phyloP scores from a whole-genome alignment of 1,140 invertebrate species.

The Drosophila malerkotliana region DNA sequence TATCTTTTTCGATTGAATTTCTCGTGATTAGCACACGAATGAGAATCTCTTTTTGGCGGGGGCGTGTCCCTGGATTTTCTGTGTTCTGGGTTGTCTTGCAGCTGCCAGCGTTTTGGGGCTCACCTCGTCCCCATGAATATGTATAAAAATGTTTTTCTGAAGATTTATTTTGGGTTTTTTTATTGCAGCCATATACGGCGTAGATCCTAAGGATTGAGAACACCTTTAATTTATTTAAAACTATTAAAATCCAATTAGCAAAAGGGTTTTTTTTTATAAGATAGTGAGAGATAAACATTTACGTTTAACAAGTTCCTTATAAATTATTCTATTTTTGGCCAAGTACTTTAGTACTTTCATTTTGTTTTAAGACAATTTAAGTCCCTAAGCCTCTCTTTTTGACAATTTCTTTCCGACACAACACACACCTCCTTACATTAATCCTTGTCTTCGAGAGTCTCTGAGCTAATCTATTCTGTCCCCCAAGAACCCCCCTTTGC shows the following conservation, averaged over 20 bases:
- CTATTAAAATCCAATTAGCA: conserved; percentile 33
- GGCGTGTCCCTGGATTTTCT: conserved; percentile 52
- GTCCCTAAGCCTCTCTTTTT: background rate
- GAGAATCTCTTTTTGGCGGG: conserved; percentile 37
- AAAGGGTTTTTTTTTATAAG: background rate
- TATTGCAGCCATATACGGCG: conserved; percentile 21
- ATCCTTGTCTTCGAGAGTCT: conserved; percentile 21
- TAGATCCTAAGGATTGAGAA: background rate
- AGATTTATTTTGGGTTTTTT: conserved; percentile 28
- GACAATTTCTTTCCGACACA: conserved; percentile 16
- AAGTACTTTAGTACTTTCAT: background rate
- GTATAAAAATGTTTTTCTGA: conserved; percentile 15
- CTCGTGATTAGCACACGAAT: conserved; percentile 78
- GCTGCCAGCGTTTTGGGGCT: conserved; percentile 31
- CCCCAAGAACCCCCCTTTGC: conserved; percentile 27
- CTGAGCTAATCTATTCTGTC: conserved; percentile 12
- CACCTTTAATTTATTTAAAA: conserved; percentile 14
- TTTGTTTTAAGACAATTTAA: background rate
- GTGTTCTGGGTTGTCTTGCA: conserved; percentile 37
- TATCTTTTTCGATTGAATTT: conserved; percentile 69
- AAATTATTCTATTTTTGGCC: background rate
- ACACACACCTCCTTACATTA: conserved; percentile 18
- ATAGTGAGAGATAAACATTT: background rate
- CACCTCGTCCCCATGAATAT: conserved; percentile 31
- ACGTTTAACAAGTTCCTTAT: background rate